These are phyloP conservation scores for Chloroceryle inda DNA, from an alignment of 2,797 vertebrate genomes.

Conservation along the genomic window DNA sequence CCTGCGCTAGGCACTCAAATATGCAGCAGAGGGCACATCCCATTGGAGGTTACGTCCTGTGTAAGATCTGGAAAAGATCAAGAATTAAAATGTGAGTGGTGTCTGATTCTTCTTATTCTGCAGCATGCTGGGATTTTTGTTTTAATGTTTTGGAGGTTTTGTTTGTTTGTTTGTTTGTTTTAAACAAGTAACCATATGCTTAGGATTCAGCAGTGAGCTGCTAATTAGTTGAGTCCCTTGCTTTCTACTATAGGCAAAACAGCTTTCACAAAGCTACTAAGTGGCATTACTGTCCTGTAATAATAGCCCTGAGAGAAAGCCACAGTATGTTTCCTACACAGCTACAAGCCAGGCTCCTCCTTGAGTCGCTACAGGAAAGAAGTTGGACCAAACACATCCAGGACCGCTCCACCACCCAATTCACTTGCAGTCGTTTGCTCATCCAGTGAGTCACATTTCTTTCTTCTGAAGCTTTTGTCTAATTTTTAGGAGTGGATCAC, in stretches of 20 bases:
- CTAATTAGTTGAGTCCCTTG: neutral
- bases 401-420: neutral
- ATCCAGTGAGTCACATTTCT: neutral
- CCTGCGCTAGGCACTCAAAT: neutral
- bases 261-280: slow-evolving; percentile 12
- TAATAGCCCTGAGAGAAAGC: neutral
- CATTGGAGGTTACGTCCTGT: neutral
- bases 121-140: neutral
- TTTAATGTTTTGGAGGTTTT: neutral
- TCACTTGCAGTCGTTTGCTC: neutral
- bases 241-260: neutral
- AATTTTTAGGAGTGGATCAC: neutral
- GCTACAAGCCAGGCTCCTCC: neutral
- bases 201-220: neutral
- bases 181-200: neutral
- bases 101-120: neutral
- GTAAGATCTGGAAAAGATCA: neutral
- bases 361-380: neutral
- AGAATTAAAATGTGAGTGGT: neutral
- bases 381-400: rapidly evolving
- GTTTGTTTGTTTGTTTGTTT: neutral
- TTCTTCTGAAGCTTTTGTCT: neutral
- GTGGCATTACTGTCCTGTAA: slow-evolving; percentile 36
- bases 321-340: neutral
- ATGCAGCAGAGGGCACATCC: rapidly evolving